Conservation (phyloP, 2,113 vertebrate genomes). For the Laterallus jamaicensis region DNA sequence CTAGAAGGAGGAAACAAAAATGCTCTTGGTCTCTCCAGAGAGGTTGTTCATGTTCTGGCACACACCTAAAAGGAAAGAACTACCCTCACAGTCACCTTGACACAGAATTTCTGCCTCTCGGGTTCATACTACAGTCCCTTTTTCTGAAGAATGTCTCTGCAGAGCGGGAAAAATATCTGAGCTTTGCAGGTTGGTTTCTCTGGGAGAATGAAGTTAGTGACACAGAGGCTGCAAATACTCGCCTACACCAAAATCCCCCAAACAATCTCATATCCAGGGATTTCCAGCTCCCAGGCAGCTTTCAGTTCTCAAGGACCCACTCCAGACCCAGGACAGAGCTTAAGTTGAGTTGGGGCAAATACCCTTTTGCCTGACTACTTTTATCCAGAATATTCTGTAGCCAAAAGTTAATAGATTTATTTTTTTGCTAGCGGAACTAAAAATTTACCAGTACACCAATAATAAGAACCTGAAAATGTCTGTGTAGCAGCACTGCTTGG, state of each 20-base stretch:
- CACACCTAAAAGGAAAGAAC: background rate
- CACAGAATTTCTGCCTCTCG: conserved; percentile 1
- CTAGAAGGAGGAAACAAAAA: background rate
- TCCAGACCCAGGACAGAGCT: background rate
- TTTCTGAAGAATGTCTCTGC: background rate
- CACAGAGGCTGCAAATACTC: background rate
- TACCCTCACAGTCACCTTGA: conserved; percentile 10
- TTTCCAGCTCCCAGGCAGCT: background rate
- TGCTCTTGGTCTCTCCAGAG: background rate
- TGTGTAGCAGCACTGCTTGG: background rate
- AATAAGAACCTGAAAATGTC: background rate
- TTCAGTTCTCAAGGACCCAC: background rate
- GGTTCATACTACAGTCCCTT: background rate
- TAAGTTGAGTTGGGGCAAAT: background rate
- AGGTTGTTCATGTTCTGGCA: background rate
- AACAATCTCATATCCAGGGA: background rate
- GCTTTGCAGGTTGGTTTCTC: background rate
- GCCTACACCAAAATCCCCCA: background rate
- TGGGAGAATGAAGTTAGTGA: background rate
- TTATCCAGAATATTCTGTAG: background rate
- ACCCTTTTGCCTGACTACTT: background rate
- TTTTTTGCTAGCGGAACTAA: background rate
- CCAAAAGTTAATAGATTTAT: background rate
- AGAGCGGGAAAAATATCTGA: background rate
- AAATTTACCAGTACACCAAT: background rate